Percentiles rank a stretch among this genome's conserved stretches.
These are phyloP conservation scores for Pogonocherus hispidulus DNA, from an alignment of 2,888 invertebrate species.

Conservation along the genomic window DNA sequence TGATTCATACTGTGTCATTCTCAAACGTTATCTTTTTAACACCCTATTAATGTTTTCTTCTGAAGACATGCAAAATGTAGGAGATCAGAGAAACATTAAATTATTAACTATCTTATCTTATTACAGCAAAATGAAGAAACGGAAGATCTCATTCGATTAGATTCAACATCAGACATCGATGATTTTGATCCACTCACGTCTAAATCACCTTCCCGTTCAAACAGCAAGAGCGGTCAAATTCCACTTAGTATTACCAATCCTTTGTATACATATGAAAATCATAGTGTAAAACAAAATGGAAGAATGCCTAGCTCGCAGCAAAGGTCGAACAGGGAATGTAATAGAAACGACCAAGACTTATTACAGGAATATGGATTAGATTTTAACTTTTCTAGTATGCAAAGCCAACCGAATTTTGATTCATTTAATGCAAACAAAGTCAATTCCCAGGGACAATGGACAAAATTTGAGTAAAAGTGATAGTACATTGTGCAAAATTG, in stretches of 20 bases:
- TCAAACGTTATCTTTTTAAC: no score
- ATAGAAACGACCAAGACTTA: constrained; percentile 75
- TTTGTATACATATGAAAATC: constrained; percentile 68
- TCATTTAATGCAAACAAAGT: constrained; percentile 64
- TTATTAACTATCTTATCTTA: not conserved
- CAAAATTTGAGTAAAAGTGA: constrained; percentile 71
- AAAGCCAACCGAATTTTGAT: constrained; percentile 59
- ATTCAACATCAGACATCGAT: constrained; percentile 76
- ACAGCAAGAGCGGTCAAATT: constrained; percentile 59
- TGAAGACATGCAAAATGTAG: no score
- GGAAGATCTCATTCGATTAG: constrained; percentile 77
- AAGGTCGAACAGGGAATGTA: constrained; percentile 35
- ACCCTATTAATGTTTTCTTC: no score
- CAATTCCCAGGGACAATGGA: constrained; percentile 73
- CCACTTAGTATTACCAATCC: constrained; percentile 71
- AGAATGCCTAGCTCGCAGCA: constrained; percentile 63
- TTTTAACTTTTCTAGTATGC: constrained; percentile 69
- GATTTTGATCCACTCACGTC: constrained; percentile 78
- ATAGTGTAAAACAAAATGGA: constrained; percentile 66
- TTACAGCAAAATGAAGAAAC: constrained; percentile 66
- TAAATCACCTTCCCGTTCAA: constrained; percentile 52
- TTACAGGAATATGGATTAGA: constrained; percentile 82
- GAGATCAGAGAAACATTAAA: no score
- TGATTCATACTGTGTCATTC: no score
- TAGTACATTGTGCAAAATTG: constrained; percentile 42